phyloP scores from a whole-genome alignment of 1,140 invertebrate genomes.

The Adelges cooleyi region DNA sequence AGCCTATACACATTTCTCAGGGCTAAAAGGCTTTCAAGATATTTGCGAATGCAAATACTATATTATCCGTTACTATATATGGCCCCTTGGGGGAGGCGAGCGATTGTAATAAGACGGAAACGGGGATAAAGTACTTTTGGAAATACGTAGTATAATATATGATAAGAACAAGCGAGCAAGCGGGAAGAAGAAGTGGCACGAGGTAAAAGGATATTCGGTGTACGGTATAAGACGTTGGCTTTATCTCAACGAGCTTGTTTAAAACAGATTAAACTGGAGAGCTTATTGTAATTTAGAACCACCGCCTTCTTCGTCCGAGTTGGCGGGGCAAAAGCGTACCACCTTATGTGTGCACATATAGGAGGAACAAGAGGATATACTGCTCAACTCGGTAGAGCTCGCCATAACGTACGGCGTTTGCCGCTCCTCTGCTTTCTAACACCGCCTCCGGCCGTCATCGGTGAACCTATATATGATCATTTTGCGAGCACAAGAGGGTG shows the following conservation, averaged over 20 bases:
- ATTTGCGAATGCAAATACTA: constrained; percentile 24
- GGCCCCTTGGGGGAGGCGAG: not conserved
- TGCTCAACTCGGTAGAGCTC: no score
- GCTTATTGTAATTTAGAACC: constrained; percentile 21
- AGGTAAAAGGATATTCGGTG: constrained; percentile 18
- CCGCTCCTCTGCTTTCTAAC: not conserved
- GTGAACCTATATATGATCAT: not conserved
- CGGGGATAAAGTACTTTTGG: constrained; percentile 5
- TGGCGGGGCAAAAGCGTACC: not conserved
- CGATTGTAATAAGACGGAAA: not conserved
- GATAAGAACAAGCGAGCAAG: constrained; percentile 13
- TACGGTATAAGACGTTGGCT: constrained; percentile 14
- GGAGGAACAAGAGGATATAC: no score
- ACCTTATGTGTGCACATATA: not conserved
- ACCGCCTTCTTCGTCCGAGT: no score
- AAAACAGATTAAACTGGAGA: constrained; percentile 26
- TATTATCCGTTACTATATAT: not conserved
- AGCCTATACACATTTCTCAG: constrained; percentile 13
- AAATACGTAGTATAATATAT: constrained; percentile 15
- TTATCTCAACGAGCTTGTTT: constrained; percentile 20
- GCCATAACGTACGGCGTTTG: no score
- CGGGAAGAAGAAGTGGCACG: not conserved
- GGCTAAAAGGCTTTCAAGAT: constrained; percentile 26
- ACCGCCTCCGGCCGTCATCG: not conserved
- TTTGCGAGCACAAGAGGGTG: not conserved